phyloP scores from a whole-genome alignment of 2,888 invertebrate species.

The Xylota segnis region DNA sequence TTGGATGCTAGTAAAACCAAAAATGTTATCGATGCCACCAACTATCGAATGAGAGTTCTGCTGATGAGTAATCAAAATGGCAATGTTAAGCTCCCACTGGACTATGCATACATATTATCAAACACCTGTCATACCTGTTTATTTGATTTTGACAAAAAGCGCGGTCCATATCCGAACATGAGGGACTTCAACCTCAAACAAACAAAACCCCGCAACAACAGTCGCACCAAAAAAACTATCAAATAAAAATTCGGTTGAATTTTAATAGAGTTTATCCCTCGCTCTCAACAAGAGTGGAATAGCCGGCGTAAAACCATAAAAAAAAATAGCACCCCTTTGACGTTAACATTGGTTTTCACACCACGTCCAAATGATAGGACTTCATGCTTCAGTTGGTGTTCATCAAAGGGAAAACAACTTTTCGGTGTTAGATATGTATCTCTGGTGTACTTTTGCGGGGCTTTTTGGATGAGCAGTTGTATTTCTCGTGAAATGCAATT shows the following conservation, averaged over 20 bases:
- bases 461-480: constrained; percentile 14
- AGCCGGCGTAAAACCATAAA: not conserved
- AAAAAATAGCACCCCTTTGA: constrained; percentile 42
- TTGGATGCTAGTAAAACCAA: not conserved
- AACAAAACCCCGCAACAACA: not conserved
- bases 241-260: constrained; percentile 49
- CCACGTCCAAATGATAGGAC: constrained; percentile 59
- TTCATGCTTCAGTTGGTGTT: constrained; percentile 64
- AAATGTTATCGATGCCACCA: not conserved
- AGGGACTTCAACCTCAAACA: constrained; percentile 10
- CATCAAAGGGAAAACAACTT: constrained; percentile 42
- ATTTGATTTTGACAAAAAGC: constrained; percentile 52
- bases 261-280: constrained; percentile 50
- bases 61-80: constrained; percentile 45
- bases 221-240: not conserved
- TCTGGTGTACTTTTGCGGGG: not conserved
- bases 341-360: constrained; percentile 56
- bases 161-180: not conserved
- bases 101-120: constrained; percentile 40
- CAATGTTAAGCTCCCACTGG: constrained; percentile 30
- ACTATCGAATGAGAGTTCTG: constrained; percentile 7
- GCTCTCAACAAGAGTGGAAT: constrained; percentile 9
- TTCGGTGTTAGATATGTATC: constrained; percentile 8
- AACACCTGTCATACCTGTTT: constrained; percentile 54
- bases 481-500: constrained; percentile 6